Evolutionary conservation across 2,797 vertebrate species (phyloP).

Genomic region (Tachyglossus aculeatus): DNA sequence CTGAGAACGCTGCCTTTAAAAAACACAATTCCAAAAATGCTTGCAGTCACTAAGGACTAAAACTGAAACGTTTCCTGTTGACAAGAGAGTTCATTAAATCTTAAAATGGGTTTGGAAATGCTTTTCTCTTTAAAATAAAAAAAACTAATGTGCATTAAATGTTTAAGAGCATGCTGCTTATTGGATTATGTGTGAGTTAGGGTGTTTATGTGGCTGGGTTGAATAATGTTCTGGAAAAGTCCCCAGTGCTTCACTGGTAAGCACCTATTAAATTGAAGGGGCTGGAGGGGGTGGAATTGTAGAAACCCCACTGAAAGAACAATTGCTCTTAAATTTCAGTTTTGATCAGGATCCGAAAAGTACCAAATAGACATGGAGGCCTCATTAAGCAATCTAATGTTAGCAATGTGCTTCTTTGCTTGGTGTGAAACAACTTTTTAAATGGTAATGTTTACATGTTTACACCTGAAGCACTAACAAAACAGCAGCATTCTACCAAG

Average conservation of each 20-base stretch:
- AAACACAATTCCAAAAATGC: conserved; percentile 44
- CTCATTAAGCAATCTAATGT: conserved; percentile 39
- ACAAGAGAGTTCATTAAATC: conserved; percentile 39
- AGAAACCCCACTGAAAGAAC: conserved; percentile 30
- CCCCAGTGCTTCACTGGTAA: conserved; percentile 27
- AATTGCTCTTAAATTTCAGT: conserved; percentile 35
- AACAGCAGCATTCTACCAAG: conserved; percentile 63
- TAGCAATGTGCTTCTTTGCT: conserved; percentile 49
- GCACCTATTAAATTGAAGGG: conserved; percentile 10
- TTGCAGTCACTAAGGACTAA: conserved; percentile 38
- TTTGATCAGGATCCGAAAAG: conserved; percentile 48
- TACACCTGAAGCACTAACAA: conserved; percentile 66
- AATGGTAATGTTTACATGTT: conserved; percentile 65
- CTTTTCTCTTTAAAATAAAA: conserved; percentile 41
- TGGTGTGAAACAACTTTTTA: conserved; percentile 49
- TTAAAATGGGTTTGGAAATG: conserved; percentile 51
- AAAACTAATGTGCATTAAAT: conserved; percentile 24
- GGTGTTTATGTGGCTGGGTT: conserved; percentile 35
- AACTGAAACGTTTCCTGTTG: conserved; percentile 49
- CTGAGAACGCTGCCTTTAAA: conserved; percentile 8
- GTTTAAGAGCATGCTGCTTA: conserved; percentile 21
- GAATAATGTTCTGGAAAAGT: conserved; percentile 18
- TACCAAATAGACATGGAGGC: conserved; percentile 13
- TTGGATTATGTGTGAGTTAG: conserved; percentile 28
- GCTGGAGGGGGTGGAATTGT: conserved; percentile 23